Percentiles rank a stretch among this genome's conserved stretches.
Conservation (phyloP, 2,113 vertebrate genomes). For the Xyrauchen texanus region DNA sequence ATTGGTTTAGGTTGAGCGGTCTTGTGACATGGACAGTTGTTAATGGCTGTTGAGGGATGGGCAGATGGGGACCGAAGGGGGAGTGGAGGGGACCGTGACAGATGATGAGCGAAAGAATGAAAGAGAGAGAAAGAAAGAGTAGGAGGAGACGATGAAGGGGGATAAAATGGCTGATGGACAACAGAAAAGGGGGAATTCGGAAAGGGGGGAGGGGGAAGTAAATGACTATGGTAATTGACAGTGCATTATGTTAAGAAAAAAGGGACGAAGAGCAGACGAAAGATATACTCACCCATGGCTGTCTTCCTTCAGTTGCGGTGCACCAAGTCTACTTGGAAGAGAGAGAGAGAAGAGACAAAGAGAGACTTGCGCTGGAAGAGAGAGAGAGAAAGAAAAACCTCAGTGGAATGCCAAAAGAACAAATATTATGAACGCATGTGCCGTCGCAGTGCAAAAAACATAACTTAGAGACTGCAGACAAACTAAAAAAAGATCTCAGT, state of each 20-base stretch:
- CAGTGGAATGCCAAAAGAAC: constrained; percentile 38
- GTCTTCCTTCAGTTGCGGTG: constrained; percentile 14
- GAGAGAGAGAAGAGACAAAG: too few species aligned
- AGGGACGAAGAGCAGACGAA: not conserved
- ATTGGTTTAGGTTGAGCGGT: constrained; percentile 35
- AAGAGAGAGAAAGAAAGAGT: not conserved
- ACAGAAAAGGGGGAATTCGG: constrained; percentile 28
- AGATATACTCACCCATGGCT: constrained; percentile 49
- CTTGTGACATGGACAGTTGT: constrained; percentile 39
- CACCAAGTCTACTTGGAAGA: constrained; percentile 26
- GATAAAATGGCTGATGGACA: constrained; percentile 52
- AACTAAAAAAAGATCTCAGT: not conserved
- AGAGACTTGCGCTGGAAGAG: too few species aligned
- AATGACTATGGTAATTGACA: not conserved
- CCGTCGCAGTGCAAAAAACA: constrained; percentile 24
- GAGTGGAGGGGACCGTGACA: constrained; percentile 21
- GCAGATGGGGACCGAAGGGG: constrained; percentile 16
- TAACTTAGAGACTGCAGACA: not conserved
- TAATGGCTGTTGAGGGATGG: constrained; percentile 41
- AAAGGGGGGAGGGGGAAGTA: not conserved
- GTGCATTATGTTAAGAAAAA: not conserved
- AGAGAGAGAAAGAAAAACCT: constrained; percentile 29
- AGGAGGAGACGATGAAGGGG: not conserved
- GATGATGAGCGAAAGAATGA: constrained; percentile 31
- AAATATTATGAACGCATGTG: constrained; percentile 26